Conservation (phyloP, 1,140 invertebrate genomes). For the Fopius arisanus region DNA sequence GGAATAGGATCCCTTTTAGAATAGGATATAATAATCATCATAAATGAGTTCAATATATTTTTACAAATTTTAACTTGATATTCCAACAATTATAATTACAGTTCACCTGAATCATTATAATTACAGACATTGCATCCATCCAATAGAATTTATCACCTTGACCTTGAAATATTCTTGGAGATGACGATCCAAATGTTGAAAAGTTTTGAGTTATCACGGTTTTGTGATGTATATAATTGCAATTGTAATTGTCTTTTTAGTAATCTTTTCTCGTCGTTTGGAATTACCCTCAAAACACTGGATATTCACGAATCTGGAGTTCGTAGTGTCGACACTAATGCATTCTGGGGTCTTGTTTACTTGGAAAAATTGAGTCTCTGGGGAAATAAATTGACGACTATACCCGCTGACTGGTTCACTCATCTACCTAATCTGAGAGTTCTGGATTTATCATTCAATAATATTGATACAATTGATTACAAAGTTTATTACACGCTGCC, state of each 20-base stretch:
- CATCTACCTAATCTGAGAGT: constrained; percentile 42
- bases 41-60: too few species aligned
- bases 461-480: constrained; percentile 44
- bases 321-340: constrained; percentile 37
- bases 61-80: too few species aligned
- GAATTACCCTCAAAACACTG: constrained; percentile 35
- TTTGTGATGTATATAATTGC: too few species aligned
- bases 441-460: constrained; percentile 55
- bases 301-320: constrained; percentile 47
- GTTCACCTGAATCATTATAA: too few species aligned
- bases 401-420: constrained; percentile 44
- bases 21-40: too few species aligned
- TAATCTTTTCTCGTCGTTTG: constrained; percentile 44
- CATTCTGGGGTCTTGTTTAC: constrained; percentile 43
- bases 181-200: too few species aligned
- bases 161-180: too few species aligned
- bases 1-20: too few species aligned
- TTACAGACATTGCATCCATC: too few species aligned
- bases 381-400: constrained; percentile 47
- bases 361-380: constrained; percentile 51
- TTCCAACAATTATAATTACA: too few species aligned
- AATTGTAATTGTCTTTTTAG: constrained; percentile 35
- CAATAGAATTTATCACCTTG: too few species aligned
- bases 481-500: constrained; percentile 39
- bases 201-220: too few species aligned